Conservation (phyloP, 2,797 vertebrate species). For the Toxotes lorentzi region DNA sequence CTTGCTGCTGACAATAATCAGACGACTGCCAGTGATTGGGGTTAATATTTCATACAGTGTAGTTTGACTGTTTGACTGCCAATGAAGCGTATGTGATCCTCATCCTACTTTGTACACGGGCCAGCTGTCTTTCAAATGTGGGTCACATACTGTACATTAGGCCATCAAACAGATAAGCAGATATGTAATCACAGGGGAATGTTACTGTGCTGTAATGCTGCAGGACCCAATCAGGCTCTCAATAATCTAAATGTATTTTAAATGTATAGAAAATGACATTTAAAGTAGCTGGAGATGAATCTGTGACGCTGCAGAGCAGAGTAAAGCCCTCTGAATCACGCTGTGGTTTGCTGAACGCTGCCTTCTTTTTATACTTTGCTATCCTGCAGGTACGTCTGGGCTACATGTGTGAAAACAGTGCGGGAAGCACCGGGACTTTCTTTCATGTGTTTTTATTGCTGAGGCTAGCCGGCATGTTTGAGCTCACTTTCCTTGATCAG, state of each 20-base stretch:
- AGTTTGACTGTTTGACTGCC: conserved; percentile 38
- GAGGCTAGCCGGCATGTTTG: neutral
- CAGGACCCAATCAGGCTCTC: conserved; percentile 38
- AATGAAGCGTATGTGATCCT: conserved; percentile 69
- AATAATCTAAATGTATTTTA: conserved; percentile 47
- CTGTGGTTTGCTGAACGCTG: neutral
- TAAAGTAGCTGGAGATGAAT: conserved; percentile 9
- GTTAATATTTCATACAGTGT: conserved; percentile 68
- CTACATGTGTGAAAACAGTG: neutral
- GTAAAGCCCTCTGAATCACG: conserved; percentile 3
- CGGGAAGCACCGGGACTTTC: neutral
- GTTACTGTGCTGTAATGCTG: conserved; percentile 27
- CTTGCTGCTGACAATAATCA: conserved; percentile 31
- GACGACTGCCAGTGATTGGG: conserved; percentile 52
- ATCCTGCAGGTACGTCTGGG: conserved; percentile 9
- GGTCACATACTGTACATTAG: conserved; percentile 71
- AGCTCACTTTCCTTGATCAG: conserved; percentile 33
- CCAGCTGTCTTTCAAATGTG: conserved; percentile 79
- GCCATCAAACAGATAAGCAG: conserved; percentile 47
- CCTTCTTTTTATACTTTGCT: neutral
- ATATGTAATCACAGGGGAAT: conserved; percentile 51
- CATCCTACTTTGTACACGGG: conserved; percentile 57
- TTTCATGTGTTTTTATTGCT: conserved; percentile 2
- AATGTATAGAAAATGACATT: conserved; percentile 22
- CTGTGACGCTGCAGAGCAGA: neutral